Evolutionary conservation across 23 tunicate genomes (phyloP).

Genomic region (Trididemnum clinides): DNA sequence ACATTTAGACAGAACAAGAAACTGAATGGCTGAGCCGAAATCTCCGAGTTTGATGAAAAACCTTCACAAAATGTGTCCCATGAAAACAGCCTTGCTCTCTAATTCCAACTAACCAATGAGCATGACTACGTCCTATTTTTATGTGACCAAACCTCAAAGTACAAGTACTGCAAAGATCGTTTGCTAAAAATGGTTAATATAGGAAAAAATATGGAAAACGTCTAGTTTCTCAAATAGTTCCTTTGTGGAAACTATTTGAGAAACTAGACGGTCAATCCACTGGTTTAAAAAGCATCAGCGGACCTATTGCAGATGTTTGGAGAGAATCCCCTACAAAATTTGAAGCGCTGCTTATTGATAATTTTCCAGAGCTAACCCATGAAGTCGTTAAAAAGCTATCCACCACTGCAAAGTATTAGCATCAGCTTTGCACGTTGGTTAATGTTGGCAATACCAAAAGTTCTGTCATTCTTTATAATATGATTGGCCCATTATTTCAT

Average conservation of each 20-base stretch:
- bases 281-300: background rate
- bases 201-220: too few species aligned
- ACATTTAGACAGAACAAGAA: conserved; percentile 93
- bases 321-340: background rate
- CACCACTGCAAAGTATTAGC: background rate
- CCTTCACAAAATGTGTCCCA: too few species aligned
- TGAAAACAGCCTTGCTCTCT: background rate
- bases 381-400: background rate
- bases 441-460: background rate
- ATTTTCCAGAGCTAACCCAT: background rate
- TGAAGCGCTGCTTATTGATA: background rate
- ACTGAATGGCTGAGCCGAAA: conserved; percentile 93
- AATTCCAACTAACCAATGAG: background rate
- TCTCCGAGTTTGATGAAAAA: conserved; percentile 90
- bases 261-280: background rate
- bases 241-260: background rate
- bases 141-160: too few species aligned
- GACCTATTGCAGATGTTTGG: background rate
- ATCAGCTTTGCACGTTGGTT: background rate
- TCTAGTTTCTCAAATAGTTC: too few species aligned
- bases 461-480: too few species aligned
- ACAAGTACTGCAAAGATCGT: too few species aligned
- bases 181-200: too few species aligned
- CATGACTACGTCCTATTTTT: too few species aligned
- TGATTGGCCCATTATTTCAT: background rate